Evolutionary conservation across 1,140 invertebrate genomes (phyloP).

Genomic region (Drosophila suzukii): DNA sequence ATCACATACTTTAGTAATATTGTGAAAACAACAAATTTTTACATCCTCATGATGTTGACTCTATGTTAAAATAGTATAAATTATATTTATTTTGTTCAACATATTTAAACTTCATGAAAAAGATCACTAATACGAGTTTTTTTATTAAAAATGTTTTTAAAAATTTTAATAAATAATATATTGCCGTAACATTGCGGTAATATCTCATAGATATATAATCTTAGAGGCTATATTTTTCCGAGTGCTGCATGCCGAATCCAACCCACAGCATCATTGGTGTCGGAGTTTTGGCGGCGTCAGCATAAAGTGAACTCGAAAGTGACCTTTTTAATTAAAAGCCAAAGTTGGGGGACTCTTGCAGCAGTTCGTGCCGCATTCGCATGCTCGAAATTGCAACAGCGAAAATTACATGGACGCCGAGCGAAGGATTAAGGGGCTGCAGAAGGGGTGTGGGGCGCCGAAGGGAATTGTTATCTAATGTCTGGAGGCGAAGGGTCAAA

Average conservation of each 20-base stretch:
- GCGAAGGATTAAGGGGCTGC: neutral
- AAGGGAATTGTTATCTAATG: constrained; percentile 68
- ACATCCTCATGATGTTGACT: too few species aligned
- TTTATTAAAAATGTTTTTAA: neutral
- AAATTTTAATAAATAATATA: neutral
- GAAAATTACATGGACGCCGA: constrained; percentile 59
- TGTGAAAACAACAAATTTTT: too few species aligned
- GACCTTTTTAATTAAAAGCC: constrained; percentile 79
- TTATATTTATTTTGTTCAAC: too few species aligned
- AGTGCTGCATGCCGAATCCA: constrained; percentile 13
- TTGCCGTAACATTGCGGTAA: too few species aligned
- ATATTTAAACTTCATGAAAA: too few species aligned
- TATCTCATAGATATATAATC: too few species aligned
- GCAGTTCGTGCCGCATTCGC: constrained; percentile 71
- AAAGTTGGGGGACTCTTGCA: constrained; percentile 49
- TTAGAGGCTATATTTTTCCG: neutral
- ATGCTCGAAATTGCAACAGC: constrained; percentile 71
- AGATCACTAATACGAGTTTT: too few species aligned
- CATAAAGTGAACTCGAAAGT: constrained; percentile 68
- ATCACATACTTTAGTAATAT: too few species aligned
- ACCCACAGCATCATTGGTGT: constrained; percentile 22
- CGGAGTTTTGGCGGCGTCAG: constrained; percentile 50
- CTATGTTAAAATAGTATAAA: too few species aligned
- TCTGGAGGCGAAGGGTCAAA: constrained; percentile 76
- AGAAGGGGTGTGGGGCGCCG: constrained; percentile 2